Percentiles rank a stretch among this genome's conserved stretches.
Evolutionary conservation across 2,797 vertebrate species (phyloP).

Genomic region (Remorina albescens): DNA sequence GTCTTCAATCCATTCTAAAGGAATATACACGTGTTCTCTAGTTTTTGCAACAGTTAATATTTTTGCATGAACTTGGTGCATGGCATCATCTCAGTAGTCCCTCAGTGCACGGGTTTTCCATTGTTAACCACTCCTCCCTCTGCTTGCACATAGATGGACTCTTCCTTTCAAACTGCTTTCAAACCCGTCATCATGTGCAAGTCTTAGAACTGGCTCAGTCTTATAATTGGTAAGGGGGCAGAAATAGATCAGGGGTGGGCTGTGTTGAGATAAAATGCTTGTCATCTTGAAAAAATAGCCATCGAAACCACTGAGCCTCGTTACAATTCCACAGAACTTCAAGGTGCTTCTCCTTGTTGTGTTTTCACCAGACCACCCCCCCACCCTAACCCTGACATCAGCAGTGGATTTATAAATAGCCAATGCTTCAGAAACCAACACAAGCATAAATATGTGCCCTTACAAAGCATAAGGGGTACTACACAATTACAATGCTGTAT

Average conservation of each 20-base stretch:
- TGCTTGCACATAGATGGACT: slow-evolving; percentile 54
- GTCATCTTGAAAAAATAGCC: slow-evolving; percentile 71
- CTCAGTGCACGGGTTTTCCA: slow-evolving; percentile 59
- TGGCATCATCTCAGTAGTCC: slow-evolving; percentile 71
- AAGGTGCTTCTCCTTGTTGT: slow-evolving; percentile 28
- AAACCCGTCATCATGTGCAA: slow-evolving; percentile 63
- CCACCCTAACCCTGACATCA: slow-evolving; percentile 60
- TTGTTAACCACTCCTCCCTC: slow-evolving; percentile 49
- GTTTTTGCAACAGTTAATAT: slow-evolving; percentile 87
- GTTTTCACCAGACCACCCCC: slow-evolving; percentile 32
- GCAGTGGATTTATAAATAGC: slow-evolving; percentile 46
- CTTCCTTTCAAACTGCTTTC: slow-evolving; percentile 44
- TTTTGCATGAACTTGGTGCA: slow-evolving; percentile 85
- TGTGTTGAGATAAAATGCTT: slow-evolving; percentile 78
- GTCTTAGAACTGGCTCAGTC: slow-evolving; percentile 69
- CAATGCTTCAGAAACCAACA: slow-evolving; percentile 57
- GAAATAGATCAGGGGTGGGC: slow-evolving; percentile 54
- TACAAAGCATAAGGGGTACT: slow-evolving; percentile 50
- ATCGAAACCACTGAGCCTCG: slow-evolving; percentile 57
- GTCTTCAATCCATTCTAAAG: slow-evolving; percentile 87
- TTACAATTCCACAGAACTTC: slow-evolving; percentile 28
- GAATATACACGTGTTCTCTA: slow-evolving; percentile 86
- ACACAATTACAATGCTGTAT: slow-evolving; percentile 43
- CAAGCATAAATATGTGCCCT: slow-evolving; percentile 60
- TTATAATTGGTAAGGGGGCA: slow-evolving; percentile 65